Evolutionary conservation across 2,888 invertebrate genomes (phyloP), one percentile per base, ranked within the genome.

Genomic region (Micropterix aruncella): DNA sequence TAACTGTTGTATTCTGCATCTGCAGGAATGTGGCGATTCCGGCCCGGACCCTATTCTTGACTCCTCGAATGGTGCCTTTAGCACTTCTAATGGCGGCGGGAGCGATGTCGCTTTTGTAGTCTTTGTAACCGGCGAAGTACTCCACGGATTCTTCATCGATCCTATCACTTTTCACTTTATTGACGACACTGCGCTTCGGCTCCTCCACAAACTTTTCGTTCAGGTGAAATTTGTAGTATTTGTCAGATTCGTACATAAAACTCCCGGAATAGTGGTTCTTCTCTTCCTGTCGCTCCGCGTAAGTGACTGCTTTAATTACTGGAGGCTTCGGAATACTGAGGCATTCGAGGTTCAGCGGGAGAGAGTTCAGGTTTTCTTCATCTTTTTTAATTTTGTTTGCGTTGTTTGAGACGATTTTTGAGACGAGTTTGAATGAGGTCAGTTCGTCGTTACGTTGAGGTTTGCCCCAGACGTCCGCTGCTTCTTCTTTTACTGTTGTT

Each of bases 11-110:
- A 54, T 74, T 77, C 59, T 83, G 85, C 57, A 88, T 82, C 60
- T 89, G 88, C 48, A 91, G 75, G 66, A 94, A 94, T n/a, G 93
- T 93, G 41, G 90, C 91, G 56, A 95, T 93, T 49, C 94, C 94
- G 50, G 92, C 92, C 52, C 93, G 74, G 46, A 95, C 94, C 54
- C 93, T 78, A 70, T 95, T 94, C 69, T 89, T 91, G 50, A 94
- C 90, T 48, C 94, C 94, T 40, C 94, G 79, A 52, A 95, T 87
- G 9, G 93, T 93, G 41, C 94, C 94, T 60, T 88, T 89, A 44
- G 87, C 82, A 68, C 94, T 93, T 52, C 85, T 76, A 57, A 95
- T 93, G 44, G 90, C 86, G 44, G 85, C 79, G 37, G 81, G 77
- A 47, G 74, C 70, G 38, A 75, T 75, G 53, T 75, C 75, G 46